phyloP scores from a whole-genome alignment of 2,888 invertebrate genomes.

The Coelogynopora nodosa region DNA sequence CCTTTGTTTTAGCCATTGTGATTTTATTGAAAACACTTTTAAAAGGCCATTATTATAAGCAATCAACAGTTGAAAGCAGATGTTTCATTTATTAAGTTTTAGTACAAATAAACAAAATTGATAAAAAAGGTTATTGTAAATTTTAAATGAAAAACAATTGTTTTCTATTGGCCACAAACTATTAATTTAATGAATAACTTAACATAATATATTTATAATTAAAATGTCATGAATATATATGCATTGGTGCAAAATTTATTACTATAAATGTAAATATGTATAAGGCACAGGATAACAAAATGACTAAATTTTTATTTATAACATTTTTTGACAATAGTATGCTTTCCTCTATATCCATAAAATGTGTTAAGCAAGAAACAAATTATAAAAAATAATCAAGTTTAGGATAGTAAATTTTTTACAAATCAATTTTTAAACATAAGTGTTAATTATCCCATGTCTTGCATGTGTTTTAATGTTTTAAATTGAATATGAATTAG shows the following conservation, averaged over 20 bases:
- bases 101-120: background rate
- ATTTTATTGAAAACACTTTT: background rate
- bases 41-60: background rate
- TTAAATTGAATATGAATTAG: background rate
- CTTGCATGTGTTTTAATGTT: background rate
- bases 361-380: background rate
- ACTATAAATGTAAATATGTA: background rate
- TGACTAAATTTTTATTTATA: background rate
- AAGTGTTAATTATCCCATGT: background rate
- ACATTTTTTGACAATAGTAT: background rate
- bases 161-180: background rate
- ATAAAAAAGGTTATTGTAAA: background rate
- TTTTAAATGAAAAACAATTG: background rate
- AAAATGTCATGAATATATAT: background rate
- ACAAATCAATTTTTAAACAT: background rate
- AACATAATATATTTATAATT: background rate
- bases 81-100: background rate
- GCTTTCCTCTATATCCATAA: background rate
- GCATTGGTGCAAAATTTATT: background rate
- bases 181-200: background rate
- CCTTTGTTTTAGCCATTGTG: background rate
- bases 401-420: background rate
- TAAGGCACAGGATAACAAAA: background rate
- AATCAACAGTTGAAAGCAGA: background rate
- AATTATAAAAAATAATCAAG: background rate